phyloP scores from a whole-genome alignment of 2,888 invertebrate species.

The Stenchaetothrips biformis region DNA sequence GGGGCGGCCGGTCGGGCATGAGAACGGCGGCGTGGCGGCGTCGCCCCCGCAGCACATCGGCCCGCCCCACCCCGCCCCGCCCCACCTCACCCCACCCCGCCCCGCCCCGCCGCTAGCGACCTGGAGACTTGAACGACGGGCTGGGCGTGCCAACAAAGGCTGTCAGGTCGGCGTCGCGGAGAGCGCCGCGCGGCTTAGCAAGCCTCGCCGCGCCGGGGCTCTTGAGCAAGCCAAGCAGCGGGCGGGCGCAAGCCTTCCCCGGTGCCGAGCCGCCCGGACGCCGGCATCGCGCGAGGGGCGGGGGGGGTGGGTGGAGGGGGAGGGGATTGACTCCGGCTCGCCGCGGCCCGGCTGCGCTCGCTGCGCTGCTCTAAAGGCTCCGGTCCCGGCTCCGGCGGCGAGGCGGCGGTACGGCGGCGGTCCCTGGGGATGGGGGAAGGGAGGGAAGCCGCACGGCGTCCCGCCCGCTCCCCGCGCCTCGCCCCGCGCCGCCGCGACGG shows the following conservation, averaged over 20 bases:
- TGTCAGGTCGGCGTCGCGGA: background rate
- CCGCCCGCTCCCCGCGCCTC: background rate
- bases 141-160: background rate
- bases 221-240: background rate
- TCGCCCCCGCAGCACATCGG: background rate
- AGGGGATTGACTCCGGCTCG: slow-evolving; percentile 17
- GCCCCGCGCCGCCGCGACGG: background rate
- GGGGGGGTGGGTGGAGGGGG: background rate
- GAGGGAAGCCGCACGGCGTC: background rate
- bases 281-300: background rate
- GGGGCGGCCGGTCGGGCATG: background rate
- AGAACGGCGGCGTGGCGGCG: background rate
- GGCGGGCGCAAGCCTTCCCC: background rate
- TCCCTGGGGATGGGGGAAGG: slow-evolving; percentile 10
- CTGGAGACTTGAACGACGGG: slow-evolving; percentile 6
- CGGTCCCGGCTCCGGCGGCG: background rate
- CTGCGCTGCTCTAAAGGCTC: background rate
- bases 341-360: background rate
- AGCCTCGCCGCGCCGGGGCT: background rate
- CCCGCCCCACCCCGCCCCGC: background rate
- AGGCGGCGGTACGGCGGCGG: background rate
- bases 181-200: background rate
- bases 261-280: background rate
- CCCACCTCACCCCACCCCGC: background rate
- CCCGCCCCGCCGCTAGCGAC: background rate